A percentile compares a stretch with the other conserved stretches of the same genome.
Conservation (phyloP, 35 echinoderm and acorn worm genomes). For the Ophioderma brevispina region DNA sequence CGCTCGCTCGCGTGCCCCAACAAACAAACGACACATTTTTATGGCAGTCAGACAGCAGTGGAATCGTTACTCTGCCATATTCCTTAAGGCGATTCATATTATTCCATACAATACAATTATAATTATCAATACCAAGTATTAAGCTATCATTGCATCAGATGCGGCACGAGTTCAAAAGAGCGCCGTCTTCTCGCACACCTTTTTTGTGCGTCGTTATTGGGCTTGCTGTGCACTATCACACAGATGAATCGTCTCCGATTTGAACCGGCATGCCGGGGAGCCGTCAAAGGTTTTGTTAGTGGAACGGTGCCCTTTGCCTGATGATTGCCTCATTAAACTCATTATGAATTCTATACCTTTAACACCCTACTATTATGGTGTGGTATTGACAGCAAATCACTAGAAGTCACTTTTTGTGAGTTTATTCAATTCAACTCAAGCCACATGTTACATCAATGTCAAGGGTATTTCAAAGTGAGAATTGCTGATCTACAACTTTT, state of each 20-base stretch:
- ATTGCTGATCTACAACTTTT: no score
- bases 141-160: background rate
- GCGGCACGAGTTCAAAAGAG: background rate
- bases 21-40: background rate
- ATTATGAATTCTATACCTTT: background rate
- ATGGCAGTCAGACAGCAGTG: background rate
- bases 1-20: background rate
- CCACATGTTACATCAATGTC: background rate
- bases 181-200: background rate
- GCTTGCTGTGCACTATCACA: background rate
- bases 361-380: background rate
- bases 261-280: background rate
- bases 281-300: background rate
- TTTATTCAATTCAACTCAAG: no score
- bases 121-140: slow-evolving; percentile 5
- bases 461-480: no score
- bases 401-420: background rate
- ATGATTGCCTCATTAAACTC: background rate
- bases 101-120: slow-evolving; percentile 1
- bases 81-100: background rate
- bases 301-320: background rate
- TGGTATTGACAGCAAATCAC: background rate
- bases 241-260: background rate
- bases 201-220: background rate
- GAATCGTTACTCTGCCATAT: background rate